Evolutionary conservation across 2,113 vertebrate species (phyloP).

Genomic region (Synodontis membranacea): DNA sequence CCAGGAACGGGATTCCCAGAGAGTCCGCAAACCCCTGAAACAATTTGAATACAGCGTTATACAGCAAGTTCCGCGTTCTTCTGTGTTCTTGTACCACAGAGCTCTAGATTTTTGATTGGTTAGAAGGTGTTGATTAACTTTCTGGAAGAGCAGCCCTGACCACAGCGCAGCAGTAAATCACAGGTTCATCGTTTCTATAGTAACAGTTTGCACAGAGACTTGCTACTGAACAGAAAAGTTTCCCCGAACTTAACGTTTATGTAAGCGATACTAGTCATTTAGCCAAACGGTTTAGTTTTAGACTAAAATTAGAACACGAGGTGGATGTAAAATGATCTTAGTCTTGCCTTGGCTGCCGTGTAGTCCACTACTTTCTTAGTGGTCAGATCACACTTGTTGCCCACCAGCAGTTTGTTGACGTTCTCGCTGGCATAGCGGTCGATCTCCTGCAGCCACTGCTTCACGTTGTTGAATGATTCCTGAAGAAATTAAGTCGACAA

Average conservation of each 20-base stretch:
- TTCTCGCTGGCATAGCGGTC: slow-evolving; percentile 98
- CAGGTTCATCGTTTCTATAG: not conserved
- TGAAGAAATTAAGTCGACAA: slow-evolving; percentile 52
- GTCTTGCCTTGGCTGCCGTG: slow-evolving; percentile 89
- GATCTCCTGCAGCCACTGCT: slow-evolving; percentile 99
- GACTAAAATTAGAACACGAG: too few species aligned
- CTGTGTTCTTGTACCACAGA: not conserved
- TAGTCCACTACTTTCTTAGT: slow-evolving; percentile 98
- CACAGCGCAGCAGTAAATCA: not conserved
- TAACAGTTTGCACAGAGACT: not conserved
- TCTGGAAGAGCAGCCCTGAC: not conserved
- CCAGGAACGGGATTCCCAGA: slow-evolving; percentile 94
- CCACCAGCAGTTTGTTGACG: slow-evolving; percentile 97
- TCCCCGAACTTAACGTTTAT: too few species aligned
- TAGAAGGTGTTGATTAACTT: not conserved
- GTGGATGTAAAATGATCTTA: not conserved
- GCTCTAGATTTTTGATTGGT: not conserved
- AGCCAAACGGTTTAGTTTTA: too few species aligned
- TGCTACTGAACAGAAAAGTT: too few species aligned
- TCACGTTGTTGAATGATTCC: slow-evolving; percentile 98
- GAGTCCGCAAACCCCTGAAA: slow-evolving; percentile 93
- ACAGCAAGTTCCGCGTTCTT: not conserved
- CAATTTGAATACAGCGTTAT: not conserved
- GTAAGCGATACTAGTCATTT: too few species aligned
- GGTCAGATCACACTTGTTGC: slow-evolving; percentile 96